These are phyloP conservation scores for Xiphophorus hellerii DNA, from an alignment of 2,113 vertebrate species.

Conservation along the genomic window DNA sequence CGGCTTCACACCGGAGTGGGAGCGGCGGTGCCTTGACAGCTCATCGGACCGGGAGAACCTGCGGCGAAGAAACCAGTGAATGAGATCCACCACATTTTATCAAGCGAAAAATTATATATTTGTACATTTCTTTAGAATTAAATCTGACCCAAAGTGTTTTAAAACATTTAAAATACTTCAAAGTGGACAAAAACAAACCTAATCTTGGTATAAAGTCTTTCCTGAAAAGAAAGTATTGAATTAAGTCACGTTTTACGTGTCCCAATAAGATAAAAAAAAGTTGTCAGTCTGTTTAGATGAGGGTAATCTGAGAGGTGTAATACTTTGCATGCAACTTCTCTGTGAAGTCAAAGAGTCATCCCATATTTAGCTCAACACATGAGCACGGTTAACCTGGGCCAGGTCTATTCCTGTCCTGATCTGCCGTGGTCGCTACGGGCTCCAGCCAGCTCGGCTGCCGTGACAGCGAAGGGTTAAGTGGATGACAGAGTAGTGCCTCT, in stretches of 20 bases:
- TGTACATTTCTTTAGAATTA: not conserved
- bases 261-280: slow-evolving; percentile 18
- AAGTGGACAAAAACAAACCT: not conserved
- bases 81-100: not conserved
- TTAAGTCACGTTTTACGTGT: slow-evolving; percentile 12
- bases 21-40: slow-evolving; percentile 94
- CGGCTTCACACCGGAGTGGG: slow-evolving; percentile 97
- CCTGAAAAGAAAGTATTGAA: slow-evolving; percentile 5
- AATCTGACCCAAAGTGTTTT: not conserved
- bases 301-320: slow-evolving; percentile 52
- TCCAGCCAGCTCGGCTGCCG: slow-evolving; percentile 19
- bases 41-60: slow-evolving; percentile 98
- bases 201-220: not conserved
- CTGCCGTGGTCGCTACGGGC: slow-evolving; percentile 46
- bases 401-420: slow-evolving; percentile 62
- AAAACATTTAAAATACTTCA: not conserved
- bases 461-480: slow-evolving; percentile 46
- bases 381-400: slow-evolving; percentile 38
- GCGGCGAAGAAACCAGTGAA: slow-evolving; percentile 19
- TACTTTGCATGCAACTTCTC: slow-evolving; percentile 20
- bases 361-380: slow-evolving; percentile 69
- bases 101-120: not conserved
- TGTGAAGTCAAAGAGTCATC: slow-evolving; percentile 37
- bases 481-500: slow-evolving; percentile 21
- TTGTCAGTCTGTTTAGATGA: slow-evolving; percentile 11